These are phyloP conservation scores for Vulpes vulpes DNA, from an alignment of 2,113 vertebrate species.

Conservation along the genomic window DNA sequence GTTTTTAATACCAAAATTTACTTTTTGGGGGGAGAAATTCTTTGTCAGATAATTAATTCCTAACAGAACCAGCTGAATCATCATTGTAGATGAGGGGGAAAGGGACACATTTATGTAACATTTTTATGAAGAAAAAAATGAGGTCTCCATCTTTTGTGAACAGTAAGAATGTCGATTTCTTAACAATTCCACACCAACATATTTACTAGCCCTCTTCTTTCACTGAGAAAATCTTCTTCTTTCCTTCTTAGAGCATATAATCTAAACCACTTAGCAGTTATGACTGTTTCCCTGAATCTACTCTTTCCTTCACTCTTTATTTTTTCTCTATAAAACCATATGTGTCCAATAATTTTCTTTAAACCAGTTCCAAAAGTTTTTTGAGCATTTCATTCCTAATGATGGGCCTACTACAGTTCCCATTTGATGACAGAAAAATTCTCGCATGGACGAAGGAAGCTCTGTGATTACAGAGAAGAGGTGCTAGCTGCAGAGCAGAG, in stretches of 20 bases:
- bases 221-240: not conserved
- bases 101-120: not conserved
- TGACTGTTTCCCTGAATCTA: not conserved
- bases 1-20: not conserved
- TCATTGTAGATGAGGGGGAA: not conserved
- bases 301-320: not conserved
- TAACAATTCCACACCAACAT: not conserved
- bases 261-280: not conserved
- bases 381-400: not conserved
- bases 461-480: not conserved
- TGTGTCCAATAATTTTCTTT: not conserved
- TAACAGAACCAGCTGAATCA: not conserved
- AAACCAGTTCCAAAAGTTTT: not conserved
- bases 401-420: not conserved
- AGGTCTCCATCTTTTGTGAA: not conserved
- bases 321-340: not conserved
- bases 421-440: not conserved
- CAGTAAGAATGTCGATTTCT: not conserved
- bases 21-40: not conserved
- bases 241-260: not conserved
- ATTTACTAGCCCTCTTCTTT: not conserved
- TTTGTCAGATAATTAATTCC: conserved; percentile 5
- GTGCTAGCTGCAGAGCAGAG: not conserved
- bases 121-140: not conserved
- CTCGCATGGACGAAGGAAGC: not conserved